phyloP scores from a whole-genome alignment of 2,797 vertebrate genomes.

The Harpagifer antarcticus region DNA sequence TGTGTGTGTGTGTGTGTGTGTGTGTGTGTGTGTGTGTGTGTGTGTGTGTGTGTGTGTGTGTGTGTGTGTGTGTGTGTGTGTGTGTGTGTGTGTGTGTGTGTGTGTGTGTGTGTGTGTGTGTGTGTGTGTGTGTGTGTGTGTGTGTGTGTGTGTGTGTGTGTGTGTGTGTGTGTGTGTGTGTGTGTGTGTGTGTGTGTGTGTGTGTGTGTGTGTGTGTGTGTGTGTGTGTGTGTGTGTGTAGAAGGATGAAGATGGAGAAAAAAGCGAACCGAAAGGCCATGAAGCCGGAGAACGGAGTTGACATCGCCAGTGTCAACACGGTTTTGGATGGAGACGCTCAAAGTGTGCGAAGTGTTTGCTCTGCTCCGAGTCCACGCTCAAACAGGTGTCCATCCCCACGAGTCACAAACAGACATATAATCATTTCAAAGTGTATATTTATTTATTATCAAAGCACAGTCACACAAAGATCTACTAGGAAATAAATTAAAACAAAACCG shows the following conservation, averaged over 20 bases:
- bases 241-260: constrained; percentile 74
- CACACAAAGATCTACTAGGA: too few species aligned
- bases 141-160: too few species aligned
- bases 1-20: background rate
- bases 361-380: constrained; percentile 62
- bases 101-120: too few species aligned
- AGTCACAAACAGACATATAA: background rate
- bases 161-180: too few species aligned
- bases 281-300: constrained; percentile 84
- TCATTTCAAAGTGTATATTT: background rate
- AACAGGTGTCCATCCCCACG: constrained; percentile 80
- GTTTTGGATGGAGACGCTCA: constrained; percentile 80
- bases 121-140: too few species aligned
- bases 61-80: too few species aligned
- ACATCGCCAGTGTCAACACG: constrained; percentile 67
- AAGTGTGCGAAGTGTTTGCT: constrained; percentile 76
- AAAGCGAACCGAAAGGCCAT: constrained; percentile 51
- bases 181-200: too few species aligned
- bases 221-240: constrained; percentile 32
- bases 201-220: too few species aligned
- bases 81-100: too few species aligned
- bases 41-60: too few species aligned
- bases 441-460: background rate
- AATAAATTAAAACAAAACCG: background rate
- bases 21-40: too few species aligned